phyloP scores from a whole-genome alignment of 1,140 invertebrate species.

The Gryon sp. region DNA sequence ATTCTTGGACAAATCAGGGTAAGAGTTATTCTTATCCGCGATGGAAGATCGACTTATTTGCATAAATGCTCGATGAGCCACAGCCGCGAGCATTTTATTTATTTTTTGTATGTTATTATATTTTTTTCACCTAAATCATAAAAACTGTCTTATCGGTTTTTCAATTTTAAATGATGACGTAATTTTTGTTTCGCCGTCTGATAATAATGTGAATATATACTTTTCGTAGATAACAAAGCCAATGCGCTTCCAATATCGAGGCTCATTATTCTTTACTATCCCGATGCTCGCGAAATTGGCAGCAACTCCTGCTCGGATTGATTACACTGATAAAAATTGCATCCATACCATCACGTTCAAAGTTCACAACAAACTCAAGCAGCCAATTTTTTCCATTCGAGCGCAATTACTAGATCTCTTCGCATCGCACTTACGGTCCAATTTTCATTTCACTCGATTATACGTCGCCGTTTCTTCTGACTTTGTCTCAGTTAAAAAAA shows the following conservation, averaged over 20 bases:
- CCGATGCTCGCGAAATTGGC: conserved; percentile 29
- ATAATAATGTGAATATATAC: conserved; percentile 31
- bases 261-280: conserved; percentile 46
- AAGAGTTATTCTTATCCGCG: conserved; percentile 21
- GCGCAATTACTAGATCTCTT: conserved; percentile 6
- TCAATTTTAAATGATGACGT: conserved; percentile 24
- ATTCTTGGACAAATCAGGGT: conserved; percentile 59
- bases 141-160: conserved; percentile 1
- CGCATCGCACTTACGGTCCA: no score
- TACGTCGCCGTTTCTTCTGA: no score
- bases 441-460: no score
- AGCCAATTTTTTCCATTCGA: background rate
- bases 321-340: conserved; percentile 36
- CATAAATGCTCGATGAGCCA: conserved; percentile 8
- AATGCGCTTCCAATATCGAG: conserved; percentile 25
- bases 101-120: no score
- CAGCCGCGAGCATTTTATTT: conserved; percentile 28
- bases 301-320: conserved; percentile 25
- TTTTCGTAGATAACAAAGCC: conserved; percentile 26
- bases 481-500: no score
- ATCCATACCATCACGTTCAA: conserved; percentile 20
- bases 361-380: conserved; percentile 8
- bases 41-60: conserved; percentile 8
- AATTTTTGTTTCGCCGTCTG: conserved; percentile 19
- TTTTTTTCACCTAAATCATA: no score